These are phyloP conservation scores for Myanophis thanlyinensis DNA, from an alignment of 2,113 vertebrate genomes.

Conservation along the genomic window DNA sequence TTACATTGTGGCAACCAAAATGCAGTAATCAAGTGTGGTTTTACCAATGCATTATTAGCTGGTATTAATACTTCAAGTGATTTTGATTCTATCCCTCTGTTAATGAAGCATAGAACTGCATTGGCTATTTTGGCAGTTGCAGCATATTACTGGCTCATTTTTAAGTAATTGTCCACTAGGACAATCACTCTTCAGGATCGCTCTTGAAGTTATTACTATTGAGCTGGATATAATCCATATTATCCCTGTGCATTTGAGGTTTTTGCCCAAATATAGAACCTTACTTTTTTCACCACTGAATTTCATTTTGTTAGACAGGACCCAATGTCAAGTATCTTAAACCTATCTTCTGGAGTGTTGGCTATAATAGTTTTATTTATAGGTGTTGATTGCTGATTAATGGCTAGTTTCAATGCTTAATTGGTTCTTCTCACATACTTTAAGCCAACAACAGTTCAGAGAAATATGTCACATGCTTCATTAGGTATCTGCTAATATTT, in stretches of 20 bases:
- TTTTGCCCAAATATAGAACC: neutral
- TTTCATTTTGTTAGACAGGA: neutral
- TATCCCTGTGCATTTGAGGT: neutral
- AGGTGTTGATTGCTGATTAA: slow-evolving; percentile 8
- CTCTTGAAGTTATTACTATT: neutral
- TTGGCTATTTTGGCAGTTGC: too few relatives aligned
- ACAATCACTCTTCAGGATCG: neutral
- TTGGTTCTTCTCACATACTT: neutral
- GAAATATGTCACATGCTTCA: neutral
- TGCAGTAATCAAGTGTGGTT: too few relatives aligned
- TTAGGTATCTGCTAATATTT: slow-evolving; percentile 1
- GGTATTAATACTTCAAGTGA: too few relatives aligned
- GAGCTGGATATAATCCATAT: neutral
- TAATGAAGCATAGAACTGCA: too few relatives aligned
- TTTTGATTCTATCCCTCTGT: too few relatives aligned
- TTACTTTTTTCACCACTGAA: neutral
- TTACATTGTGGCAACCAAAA: too few relatives aligned
- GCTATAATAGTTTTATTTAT: neutral
- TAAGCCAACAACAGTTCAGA: neutral
- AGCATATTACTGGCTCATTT: too few relatives aligned
- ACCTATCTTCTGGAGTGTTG: neutral
- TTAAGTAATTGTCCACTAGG: neutral
- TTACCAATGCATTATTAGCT: too few relatives aligned
- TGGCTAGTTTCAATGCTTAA: neutral
- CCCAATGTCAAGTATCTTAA: neutral